These are phyloP conservation scores for Mamestra configurata DNA, from an alignment of 1,140 invertebrate genomes.

Conservation along the genomic window DNA sequence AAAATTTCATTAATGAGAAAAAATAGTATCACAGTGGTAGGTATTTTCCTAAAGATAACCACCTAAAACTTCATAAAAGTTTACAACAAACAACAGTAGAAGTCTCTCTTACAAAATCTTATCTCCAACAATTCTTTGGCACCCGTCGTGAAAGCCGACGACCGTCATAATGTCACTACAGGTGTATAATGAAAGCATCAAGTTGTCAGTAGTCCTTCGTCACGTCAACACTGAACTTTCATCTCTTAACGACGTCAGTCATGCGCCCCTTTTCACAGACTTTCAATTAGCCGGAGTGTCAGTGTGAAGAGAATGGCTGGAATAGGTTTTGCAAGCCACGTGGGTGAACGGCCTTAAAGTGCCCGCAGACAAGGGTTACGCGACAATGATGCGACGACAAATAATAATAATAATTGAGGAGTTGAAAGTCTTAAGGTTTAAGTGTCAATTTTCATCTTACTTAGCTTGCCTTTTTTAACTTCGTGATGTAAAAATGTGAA, in stretches of 20 bases:
- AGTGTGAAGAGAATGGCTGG: conserved; percentile 1
- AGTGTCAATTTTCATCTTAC: too few relatives aligned
- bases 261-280: conserved; percentile 44
- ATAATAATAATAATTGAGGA: too few relatives aligned
- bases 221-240: conserved; percentile 35
- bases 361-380: too few relatives aligned
- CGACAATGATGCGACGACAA: too few relatives aligned
- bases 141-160: conserved; percentile 6
- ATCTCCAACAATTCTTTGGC: conserved; percentile 2
- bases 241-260: conserved; percentile 48
- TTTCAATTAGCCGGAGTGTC: conserved; percentile 55
- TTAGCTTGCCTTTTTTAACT: too few relatives aligned
- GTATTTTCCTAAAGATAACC: too few relatives aligned
- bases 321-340: neutral
- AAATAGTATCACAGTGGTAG: too few relatives aligned
- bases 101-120: neutral
- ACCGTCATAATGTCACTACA: conserved; percentile 7
- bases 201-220: conserved; percentile 24
- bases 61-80: neutral
- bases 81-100: neutral
- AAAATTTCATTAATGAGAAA: too few relatives aligned
- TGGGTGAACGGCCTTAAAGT: neutral
- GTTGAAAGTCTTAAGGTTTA: too few relatives aligned
- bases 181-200: conserved; percentile 25
- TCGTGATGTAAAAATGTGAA: too few relatives aligned